Base-by-base conservation (phyloP, 2,888 invertebrate genomes). In the Agrotis segetum region DNA sequence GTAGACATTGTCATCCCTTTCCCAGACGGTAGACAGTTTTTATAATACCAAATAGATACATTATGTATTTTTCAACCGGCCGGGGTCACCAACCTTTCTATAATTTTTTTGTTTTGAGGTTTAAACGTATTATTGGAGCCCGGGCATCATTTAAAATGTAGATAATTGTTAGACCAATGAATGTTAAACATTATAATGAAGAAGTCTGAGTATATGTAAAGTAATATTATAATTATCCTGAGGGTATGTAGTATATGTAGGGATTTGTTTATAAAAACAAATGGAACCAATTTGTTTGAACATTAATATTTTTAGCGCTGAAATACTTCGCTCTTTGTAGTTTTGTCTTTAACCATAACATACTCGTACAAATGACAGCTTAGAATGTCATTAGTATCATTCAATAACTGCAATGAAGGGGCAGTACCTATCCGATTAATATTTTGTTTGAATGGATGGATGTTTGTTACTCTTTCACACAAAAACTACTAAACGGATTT, bases 1-100 rank as follows among this genome's bases (percentile, higher is more conserved):
- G 19, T 29, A 60, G 17, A 19, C 11, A 34, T 44, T 50, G 44
- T 60, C 40, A 72, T 58, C 14, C 50, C 63, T 55, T 14, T 64
- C 44, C 47, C 67, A 60, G 17, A 24, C 24, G 9, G 14, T 3
- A 11, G 14, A 19, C 71, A 24, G 34, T 44, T 55, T 47, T 55
- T 44, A 1, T 14, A 17, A 11, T 9, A 21, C n/a, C 3, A 19
- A 47, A 73, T 24, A 40, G 40, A 2, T 11, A 50, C 21, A 29
- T 49, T 49, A 24, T 14, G 11, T n/a, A 50, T 29, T 14, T 13
- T 46, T 55, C 14, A 16, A 24, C 24, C 29, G 55, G 16, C 0
- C n/a, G 7, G 2, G 55, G 11, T 66, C 11, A 55, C 34, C 2
- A n/a, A 46, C 29, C 19, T 16, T 17, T 2, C 1, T 0, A 0